phyloP scores from a whole-genome alignment of 1,140 invertebrate genomes.

The Metaphire vulgaris region DNA sequence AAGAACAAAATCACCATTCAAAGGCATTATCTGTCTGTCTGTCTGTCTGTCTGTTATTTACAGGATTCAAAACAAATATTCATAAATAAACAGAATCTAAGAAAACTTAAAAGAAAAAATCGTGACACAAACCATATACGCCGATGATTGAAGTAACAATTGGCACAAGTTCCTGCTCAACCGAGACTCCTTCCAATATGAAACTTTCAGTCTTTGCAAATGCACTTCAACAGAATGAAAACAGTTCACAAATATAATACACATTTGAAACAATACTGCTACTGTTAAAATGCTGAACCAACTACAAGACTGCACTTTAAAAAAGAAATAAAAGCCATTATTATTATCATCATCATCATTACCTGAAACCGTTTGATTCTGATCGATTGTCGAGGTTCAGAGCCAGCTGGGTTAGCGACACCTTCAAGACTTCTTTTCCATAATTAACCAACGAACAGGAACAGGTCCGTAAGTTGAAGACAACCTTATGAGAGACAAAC shows the following conservation, averaged over 20 bases:
- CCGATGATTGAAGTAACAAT: conserved; percentile 65
- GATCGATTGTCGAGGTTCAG: conserved; percentile 66
- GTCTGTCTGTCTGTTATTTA: too few species aligned
- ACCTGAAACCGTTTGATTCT: conserved; percentile 62
- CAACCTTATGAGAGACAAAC: conserved; percentile 62
- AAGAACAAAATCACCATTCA: too few species aligned
- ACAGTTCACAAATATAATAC: not conserved
- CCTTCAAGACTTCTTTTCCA: conserved; percentile 65
- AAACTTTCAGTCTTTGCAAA: conserved; percentile 69
- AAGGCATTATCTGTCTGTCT: too few species aligned
- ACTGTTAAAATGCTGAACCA: too few species aligned
- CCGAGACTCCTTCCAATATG: conserved; percentile 67
- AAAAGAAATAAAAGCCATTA: too few species aligned
- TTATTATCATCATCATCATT: too few species aligned
- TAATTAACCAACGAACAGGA: conserved; percentile 64
- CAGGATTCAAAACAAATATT: too few species aligned
- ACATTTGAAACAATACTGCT: conserved; percentile 4
- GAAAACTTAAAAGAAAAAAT: too few species aligned
- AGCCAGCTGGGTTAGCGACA: conserved; percentile 67
- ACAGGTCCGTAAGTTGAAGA: conserved; percentile 69
- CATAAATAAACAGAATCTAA: too few species aligned
- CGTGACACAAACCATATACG: conserved; percentile 59
- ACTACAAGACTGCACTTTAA: too few species aligned
- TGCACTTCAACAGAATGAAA: conserved; percentile 51
- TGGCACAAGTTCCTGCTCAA: conserved; percentile 67